phyloP scores from a whole-genome alignment of 2,113 vertebrate genomes.

The Pangasianodon gigas region DNA sequence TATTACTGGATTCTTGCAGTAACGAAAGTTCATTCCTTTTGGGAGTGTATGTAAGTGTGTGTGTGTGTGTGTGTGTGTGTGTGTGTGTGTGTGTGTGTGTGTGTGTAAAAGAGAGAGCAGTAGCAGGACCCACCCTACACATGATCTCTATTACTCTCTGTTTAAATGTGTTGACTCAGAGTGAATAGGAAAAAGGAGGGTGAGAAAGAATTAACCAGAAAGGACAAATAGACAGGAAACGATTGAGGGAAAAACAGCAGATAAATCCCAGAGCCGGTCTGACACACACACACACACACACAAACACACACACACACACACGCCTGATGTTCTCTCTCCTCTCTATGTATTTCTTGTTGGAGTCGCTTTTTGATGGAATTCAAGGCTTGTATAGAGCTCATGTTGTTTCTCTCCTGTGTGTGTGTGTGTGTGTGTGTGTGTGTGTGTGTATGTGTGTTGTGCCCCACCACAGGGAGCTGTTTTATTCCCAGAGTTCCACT shows the following conservation, averaged over 20 bases:
- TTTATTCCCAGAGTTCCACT: constrained; percentile 72
- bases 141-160: constrained; percentile 74
- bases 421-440: constrained; percentile 1
- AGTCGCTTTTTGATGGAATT: background rate
- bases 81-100: constrained; percentile 58
- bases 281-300: background rate
- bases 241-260: constrained; percentile 58
- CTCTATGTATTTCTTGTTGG: background rate
- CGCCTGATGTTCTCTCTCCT: background rate
- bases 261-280: constrained; percentile 43
- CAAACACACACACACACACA: background rate
- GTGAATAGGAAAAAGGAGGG: constrained; percentile 53
- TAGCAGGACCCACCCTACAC: constrained; percentile 66
- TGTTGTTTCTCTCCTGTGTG: background rate
- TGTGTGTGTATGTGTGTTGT: constrained; percentile 19
- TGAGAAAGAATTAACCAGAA: constrained; percentile 5
- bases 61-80: constrained; percentile 57
- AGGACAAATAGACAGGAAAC: constrained; percentile 64
- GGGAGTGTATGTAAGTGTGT: background rate
- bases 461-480: constrained; percentile 56
- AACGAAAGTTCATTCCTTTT: background rate
- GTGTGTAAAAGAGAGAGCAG: constrained; percentile 48
- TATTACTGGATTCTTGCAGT: background rate
- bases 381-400: constrained; percentile 62
- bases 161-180: constrained; percentile 73